phyloP scores from a whole-genome alignment of 2,113 vertebrate species.

The Centropristis striata region DNA sequence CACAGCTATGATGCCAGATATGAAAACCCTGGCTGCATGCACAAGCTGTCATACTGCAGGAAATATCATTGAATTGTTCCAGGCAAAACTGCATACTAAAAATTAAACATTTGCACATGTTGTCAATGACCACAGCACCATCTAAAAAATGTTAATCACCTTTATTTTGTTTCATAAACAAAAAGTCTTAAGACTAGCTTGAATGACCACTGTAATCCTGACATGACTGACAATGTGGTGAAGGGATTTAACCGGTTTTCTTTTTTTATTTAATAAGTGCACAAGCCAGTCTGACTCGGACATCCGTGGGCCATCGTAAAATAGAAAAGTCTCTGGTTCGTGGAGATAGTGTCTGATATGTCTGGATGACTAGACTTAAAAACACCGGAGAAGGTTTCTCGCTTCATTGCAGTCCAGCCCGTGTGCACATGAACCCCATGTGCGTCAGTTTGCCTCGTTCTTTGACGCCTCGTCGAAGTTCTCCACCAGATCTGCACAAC shows the following conservation, averaged over 20 bases:
- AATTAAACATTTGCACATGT: not conserved
- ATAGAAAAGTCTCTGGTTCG: conserved; percentile 88
- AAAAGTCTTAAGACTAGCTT: conserved; percentile 86
- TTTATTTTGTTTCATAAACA: conserved; percentile 91
- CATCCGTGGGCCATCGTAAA: conserved; percentile 90
- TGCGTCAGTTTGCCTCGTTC: conserved; percentile 94
- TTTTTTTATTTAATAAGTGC: conserved; percentile 80
- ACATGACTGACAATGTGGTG: conserved; percentile 65
- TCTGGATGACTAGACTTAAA: conserved; percentile 85
- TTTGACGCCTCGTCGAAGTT: conserved; percentile 99
- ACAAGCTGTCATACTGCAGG: not conserved
- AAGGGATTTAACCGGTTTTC: conserved; percentile 60
- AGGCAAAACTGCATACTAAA: not conserved
- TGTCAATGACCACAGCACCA: conserved; percentile 65
- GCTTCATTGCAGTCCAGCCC: conserved; percentile 68
- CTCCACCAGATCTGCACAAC: conserved; percentile 94
- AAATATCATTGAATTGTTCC: not conserved
- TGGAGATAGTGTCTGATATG: conserved; percentile 66
- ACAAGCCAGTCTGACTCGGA: conserved; percentile 90
- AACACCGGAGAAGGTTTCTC: conserved; percentile 84
- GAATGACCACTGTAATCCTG: conserved; percentile 85
- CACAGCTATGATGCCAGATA: conserved; percentile 30
- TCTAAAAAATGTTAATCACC: conserved; percentile 76
- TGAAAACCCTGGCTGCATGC: conserved; percentile 11
- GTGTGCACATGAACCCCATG: not conserved